Conservation (phyloP, 2,888 invertebrate species). For the Sicus ferrugineus region DNA sequence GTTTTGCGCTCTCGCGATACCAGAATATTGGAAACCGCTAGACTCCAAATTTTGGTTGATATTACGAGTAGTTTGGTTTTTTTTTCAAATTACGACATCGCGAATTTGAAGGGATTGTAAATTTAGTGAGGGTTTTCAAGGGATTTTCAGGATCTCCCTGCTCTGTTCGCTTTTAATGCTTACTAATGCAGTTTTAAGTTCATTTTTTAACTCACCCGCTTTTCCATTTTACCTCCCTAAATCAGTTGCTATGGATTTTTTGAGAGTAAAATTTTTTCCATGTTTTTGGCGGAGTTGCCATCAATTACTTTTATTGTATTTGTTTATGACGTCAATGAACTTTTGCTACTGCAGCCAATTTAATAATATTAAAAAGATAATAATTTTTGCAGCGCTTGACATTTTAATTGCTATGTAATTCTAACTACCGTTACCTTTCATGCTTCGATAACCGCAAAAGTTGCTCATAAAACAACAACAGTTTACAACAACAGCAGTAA, state of each 20-base stretch:
- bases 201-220: neutral
- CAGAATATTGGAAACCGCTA: too few species aligned
- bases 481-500: too few species aligned
- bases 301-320: slow-evolving; percentile 5
- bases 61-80: too few species aligned
- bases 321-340: slow-evolving; percentile 6
- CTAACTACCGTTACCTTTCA: too few species aligned
- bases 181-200: neutral
- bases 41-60: too few species aligned
- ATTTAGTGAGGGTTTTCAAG: neutral
- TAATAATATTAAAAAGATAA: neutral
- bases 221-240: neutral
- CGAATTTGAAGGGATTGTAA: neutral
- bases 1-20: too few species aligned
- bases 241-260: neutral
- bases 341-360: neutral
- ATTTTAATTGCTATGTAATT: neutral
- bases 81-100: too few species aligned
- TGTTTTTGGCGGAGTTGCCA: neutral
- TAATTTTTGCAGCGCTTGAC: neutral
- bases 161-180: neutral
- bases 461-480: too few species aligned
- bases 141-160: neutral
- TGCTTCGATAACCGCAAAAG: too few species aligned
- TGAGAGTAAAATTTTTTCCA: neutral